Evolutionary conservation across 2,113 vertebrate species (phyloP).

Genomic region (Rhabdomys dilectus): DNA sequence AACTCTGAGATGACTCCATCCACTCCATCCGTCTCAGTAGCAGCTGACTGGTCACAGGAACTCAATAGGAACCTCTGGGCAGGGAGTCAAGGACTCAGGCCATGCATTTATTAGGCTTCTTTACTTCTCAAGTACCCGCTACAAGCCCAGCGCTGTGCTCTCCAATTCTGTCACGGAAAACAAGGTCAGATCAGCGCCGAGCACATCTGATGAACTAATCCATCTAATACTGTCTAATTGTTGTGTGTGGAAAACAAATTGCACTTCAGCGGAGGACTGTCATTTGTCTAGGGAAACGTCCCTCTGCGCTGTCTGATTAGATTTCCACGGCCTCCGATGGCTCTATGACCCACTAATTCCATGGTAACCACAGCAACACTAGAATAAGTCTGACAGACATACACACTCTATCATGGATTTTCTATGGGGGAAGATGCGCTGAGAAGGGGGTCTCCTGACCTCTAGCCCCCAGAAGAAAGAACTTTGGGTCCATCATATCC

Average conservation of each 20-base stretch:
- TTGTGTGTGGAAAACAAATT: not conserved
- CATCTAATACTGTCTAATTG: conserved; percentile 13
- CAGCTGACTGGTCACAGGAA: not conserved
- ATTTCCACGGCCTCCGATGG: not conserved
- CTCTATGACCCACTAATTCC: not conserved
- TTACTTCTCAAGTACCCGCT: not conserved
- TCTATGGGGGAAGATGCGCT: not conserved
- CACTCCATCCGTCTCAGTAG: not conserved
- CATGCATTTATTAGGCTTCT: not conserved
- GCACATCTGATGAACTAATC: not conserved
- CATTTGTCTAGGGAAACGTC: not conserved
- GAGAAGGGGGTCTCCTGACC: not conserved
- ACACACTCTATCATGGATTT: not conserved
- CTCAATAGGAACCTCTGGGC: not conserved
- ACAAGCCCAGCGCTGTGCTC: not conserved
- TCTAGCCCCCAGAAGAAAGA: not conserved
- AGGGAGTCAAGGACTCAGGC: not conserved
- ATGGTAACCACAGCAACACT: not conserved
- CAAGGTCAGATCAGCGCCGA: not conserved
- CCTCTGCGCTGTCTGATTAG: not conserved
- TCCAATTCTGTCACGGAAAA: not conserved
- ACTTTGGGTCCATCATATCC: not conserved
- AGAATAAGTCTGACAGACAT: not conserved
- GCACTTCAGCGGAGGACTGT: no score
- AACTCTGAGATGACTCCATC: not conserved